A percentile compares a stretch with the other conserved stretches of the same genome.
Evolutionary conservation across 1,140 invertebrate species (phyloP).

Genomic region (Andricus grossulariae): DNA sequence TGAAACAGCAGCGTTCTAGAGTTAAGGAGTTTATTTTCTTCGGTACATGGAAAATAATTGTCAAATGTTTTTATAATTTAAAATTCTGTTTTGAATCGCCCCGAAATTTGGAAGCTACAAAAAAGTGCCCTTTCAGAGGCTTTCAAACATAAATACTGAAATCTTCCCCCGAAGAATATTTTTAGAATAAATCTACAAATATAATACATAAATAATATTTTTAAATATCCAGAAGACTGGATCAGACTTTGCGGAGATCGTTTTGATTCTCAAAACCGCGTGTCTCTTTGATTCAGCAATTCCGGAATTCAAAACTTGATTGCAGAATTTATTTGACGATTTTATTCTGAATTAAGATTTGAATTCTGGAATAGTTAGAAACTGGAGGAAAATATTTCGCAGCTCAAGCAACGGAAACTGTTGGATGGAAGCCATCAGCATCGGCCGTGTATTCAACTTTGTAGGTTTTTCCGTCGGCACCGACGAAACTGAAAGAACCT

Average conservation of each 20-base stretch:
- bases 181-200: not conserved
- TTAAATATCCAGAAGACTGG: slow-evolving; percentile 16
- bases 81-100: no score
- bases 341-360: not conserved
- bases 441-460: slow-evolving; percentile 71
- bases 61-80: no score
- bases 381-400: not conserved
- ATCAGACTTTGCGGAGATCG: slow-evolving; percentile 27
- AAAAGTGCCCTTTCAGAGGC: not conserved
- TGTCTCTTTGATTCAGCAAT: not conserved
- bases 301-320: not conserved
- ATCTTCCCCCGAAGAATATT: not conserved
- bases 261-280: not conserved
- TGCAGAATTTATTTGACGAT: not conserved
- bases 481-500: slow-evolving; percentile 69
- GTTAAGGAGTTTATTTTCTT: slow-evolving; percentile 6
- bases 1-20: not conserved
- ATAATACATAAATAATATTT: not conserved
- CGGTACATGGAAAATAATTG: slow-evolving; percentile 1
- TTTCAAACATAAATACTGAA: not conserved
- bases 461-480: slow-evolving; percentile 71
- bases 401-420: slow-evolving; percentile 62
- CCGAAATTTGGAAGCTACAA: not conserved
- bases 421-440: slow-evolving; percentile 70
- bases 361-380: not conserved